Conservation (phyloP, 2,113 vertebrate species). For the Ahaetulla prasina region DNA sequence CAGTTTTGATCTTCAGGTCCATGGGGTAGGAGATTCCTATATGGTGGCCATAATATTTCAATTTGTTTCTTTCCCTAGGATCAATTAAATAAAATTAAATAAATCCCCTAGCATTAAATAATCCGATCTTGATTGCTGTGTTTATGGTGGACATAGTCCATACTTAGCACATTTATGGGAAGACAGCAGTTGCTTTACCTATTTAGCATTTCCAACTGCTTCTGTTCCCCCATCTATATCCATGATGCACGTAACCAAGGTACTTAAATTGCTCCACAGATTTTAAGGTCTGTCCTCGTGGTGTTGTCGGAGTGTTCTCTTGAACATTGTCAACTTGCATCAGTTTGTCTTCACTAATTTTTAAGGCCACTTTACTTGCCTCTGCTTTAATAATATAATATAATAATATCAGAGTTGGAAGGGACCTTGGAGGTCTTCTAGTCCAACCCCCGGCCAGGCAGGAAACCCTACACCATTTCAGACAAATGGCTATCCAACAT, state of each 20-base stretch:
- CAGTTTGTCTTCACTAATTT: neutral
- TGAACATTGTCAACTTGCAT: neutral
- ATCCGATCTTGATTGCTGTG: neutral
- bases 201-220: neutral
- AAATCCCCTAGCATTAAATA: neutral
- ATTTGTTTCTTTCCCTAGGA: neutral
- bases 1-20: neutral
- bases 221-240: neutral
- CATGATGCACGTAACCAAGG: neutral
- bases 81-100: neutral
- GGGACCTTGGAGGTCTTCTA: too few relatives aligned
- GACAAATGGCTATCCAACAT: too few relatives aligned
- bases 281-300: neutral
- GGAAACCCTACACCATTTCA: too few relatives aligned
- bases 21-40: neutral
- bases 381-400: too few relatives aligned
- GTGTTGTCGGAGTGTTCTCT: neutral
- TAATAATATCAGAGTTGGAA: too few relatives aligned
- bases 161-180: neutral
- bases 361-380: neutral
- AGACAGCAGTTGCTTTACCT: neutral
- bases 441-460: too few relatives aligned
- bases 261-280: neutral
- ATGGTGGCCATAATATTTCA: neutral
- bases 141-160: neutral